Evolutionary conservation across 2,888 invertebrate genomes (phyloP), one percentile per base, ranked within the genome.

Genomic region (Podotricha telesiphe): DNA sequence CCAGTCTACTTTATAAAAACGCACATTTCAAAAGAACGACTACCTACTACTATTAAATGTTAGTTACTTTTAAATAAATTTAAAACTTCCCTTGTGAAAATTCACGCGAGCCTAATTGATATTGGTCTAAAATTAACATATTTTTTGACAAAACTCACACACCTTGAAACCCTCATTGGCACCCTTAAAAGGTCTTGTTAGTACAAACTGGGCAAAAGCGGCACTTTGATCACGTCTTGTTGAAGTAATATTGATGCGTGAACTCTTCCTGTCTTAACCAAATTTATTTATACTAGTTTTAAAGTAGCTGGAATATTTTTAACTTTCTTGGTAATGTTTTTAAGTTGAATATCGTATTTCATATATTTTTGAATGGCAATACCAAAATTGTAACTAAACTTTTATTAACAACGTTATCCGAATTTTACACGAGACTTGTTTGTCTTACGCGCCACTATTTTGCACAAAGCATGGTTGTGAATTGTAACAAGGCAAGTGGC

Each of bases 371-470:
- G 6, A n/a, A 19, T 45, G 17, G 13, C 4, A 48, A 45, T 47
- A n/a, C 17, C 47, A 47, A 47, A 2, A 0, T 62, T 62, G 47
- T 62, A 28, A 6, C 2, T 2, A 1, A 13, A 48, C 48, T 37
- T 62, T 62, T 48, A 48, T 62, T 62, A 19, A 28, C 34, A 62
- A 8, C 8, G 28, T 62, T 83, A 87, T 85, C 80, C 80, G 80
- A 82, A 76, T 89, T 89, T 89, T 83, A 89, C 89, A 89, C 83
- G 81, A 88, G 83, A 88, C 75, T 85, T 88, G 79, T 90, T 89
- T 89, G 90, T 91, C 86, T 89, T 86, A 85, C 82, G 85, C 79
- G 77, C 77, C 75, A 76, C 75, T 77, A 82, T 78, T 84, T 78
- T 64, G 75, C 80, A 87, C 82, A 88, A 86, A 84, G 79, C 75